Evolutionary conservation across 2,797 vertebrate genomes (phyloP).

Genomic region (Neosilurus hyrtlii): DNA sequence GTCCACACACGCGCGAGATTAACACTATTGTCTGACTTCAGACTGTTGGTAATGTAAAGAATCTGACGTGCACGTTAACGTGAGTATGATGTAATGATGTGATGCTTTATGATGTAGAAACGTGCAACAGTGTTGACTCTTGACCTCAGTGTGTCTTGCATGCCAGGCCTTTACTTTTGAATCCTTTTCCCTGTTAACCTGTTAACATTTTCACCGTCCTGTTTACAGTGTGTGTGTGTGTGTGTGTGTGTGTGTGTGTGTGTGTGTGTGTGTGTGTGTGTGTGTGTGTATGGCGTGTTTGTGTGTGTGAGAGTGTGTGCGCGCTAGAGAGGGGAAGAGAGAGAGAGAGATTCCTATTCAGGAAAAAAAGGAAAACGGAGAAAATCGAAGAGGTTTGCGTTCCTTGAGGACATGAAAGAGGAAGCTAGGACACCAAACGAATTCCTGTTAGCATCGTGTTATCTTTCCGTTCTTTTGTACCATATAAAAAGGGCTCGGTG

Average conservation of each 20-base stretch:
- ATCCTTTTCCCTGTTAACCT: neutral
- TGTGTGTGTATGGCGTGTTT: neutral
- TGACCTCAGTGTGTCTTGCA: neutral
- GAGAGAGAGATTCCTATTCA: neutral
- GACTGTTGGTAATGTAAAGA: neutral
- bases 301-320: no score
- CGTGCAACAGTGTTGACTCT: neutral
- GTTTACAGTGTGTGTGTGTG: constrained; percentile 38
- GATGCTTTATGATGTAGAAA: neutral
- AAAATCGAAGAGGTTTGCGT: constrained; percentile 56
- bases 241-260: neutral
- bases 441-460: neutral
- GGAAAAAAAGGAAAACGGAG: neutral
- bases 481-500: constrained; percentile 46
- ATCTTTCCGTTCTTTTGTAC: neutral
- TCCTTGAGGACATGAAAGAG: constrained; percentile 62
- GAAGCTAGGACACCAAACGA: constrained; percentile 67
- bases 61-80: neutral
- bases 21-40: neutral
- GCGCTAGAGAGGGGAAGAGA: no score
- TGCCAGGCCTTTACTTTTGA: neutral
- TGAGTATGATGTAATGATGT: neutral
- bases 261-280: neutral
- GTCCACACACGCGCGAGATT: neutral
- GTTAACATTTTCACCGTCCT: neutral